These are phyloP conservation scores for Papilio machaon DNA, from an alignment of 1,140 invertebrate species.

Conservation along the genomic window DNA sequence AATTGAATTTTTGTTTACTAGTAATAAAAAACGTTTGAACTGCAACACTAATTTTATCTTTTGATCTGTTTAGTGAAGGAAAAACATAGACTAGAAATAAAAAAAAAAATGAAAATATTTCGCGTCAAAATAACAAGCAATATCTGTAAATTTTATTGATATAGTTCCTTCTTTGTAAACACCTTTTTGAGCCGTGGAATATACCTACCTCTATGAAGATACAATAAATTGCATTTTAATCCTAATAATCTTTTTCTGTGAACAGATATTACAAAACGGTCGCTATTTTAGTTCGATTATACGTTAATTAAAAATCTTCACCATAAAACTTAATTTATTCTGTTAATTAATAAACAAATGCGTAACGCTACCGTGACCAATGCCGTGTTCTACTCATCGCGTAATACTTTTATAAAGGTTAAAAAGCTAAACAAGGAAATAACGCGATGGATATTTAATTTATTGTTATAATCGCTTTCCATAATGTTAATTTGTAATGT, in stretches of 20 bases:
- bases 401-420: conserved; percentile 21
- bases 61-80: too few species aligned
- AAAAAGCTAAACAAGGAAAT: conserved; percentile 8
- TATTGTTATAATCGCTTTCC: conserved; percentile 9
- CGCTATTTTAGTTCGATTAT: not conserved
- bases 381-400: not conserved
- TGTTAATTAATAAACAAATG: conserved; percentile 2
- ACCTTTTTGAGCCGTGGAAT: too few species aligned
- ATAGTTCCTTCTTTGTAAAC: too few species aligned
- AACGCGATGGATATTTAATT: conserved; percentile 23
- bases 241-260: not conserved
- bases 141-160: too few species aligned
- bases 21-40: not conserved
- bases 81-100: too few species aligned
- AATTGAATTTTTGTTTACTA: not conserved
- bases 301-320: not conserved
- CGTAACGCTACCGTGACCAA: conserved; percentile 12
- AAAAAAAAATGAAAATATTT: too few species aligned
- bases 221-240: too few species aligned
- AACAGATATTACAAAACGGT: not conserved
- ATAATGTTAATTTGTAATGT: conserved; percentile 22
- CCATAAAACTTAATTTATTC: not conserved
- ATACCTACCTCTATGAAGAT: too few species aligned
- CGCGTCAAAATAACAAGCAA: too few species aligned
- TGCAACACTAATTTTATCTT: not conserved